Evolutionary conservation across 2,113 vertebrate species (phyloP).

Genomic region (Epinephelus fuscoguttatus): DNA sequence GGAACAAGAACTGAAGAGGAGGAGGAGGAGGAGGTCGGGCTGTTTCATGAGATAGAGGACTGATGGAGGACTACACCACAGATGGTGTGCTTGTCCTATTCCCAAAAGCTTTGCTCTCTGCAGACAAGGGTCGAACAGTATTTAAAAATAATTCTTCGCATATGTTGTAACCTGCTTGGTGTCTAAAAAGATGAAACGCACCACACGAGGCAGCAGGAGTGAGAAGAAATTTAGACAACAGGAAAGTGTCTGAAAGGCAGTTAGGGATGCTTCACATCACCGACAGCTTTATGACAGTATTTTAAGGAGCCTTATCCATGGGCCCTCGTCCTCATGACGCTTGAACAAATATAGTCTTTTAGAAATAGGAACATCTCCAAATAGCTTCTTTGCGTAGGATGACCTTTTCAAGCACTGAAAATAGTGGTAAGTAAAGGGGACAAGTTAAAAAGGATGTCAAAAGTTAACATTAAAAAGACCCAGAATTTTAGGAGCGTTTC

Average conservation of each 20-base stretch:
- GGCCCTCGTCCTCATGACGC: not conserved
- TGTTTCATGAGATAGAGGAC: constrained; percentile 53
- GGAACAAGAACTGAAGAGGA: constrained; percentile 30
- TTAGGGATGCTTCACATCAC: not conserved
- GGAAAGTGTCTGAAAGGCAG: not conserved
- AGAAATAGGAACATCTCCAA: not conserved
- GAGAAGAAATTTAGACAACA: not conserved
- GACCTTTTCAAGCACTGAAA: too few species aligned
- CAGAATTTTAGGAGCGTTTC: too few species aligned
- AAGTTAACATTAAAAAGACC: too few species aligned
- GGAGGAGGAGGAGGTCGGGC: constrained; percentile 50
- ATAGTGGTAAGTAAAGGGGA: too few species aligned
- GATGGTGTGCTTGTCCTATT: constrained; percentile 76
- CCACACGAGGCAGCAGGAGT: not conserved
- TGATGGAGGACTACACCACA: constrained; percentile 68
- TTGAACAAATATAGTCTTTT: not conserved
- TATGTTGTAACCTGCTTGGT: constrained; percentile 44
- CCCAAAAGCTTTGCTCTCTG: constrained; percentile 67
- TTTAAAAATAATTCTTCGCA: constrained; percentile 68
- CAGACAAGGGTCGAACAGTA: constrained; percentile 54
- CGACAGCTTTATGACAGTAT: constrained; percentile 11
- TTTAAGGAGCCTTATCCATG: not conserved
- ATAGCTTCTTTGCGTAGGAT: too few species aligned
- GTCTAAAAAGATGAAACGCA: constrained; percentile 34
- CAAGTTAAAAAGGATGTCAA: too few species aligned